These are phyloP conservation scores for Drosophila funebris DNA, from an alignment of 1,140 invertebrate genomes.

Conservation along the genomic window DNA sequence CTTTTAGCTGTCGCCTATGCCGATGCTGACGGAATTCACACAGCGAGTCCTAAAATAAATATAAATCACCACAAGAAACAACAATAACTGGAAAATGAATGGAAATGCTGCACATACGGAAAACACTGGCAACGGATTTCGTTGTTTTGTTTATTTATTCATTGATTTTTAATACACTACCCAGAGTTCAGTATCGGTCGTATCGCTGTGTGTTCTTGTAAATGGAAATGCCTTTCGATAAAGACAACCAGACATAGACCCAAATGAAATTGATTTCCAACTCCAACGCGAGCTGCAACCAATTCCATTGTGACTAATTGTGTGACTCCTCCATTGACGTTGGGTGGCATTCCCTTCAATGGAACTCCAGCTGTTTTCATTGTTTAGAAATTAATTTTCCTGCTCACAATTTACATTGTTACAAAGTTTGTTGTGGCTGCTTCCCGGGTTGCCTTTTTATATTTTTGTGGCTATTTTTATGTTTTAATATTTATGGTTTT, in stretches of 20 bases:
- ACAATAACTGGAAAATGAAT: constrained; percentile 29
- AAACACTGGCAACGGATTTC: constrained; percentile 22
- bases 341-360: constrained; percentile 65
- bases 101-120: constrained; percentile 43
- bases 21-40: constrained; percentile 40
- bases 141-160: constrained; percentile 76
- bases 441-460: background rate
- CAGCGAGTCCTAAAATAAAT: constrained; percentile 42
- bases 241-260: constrained; percentile 25
- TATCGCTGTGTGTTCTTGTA: constrained; percentile 50
- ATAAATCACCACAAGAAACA: constrained; percentile 37
- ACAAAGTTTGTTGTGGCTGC: constrained; percentile 11
- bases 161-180: constrained; percentile 75
- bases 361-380: constrained; percentile 73
- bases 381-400: constrained; percentile 69
- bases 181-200: constrained; percentile 33
- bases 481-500: constrained; percentile 76
- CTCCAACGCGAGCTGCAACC: background rate
- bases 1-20: constrained; percentile 46
- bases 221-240: constrained; percentile 77
- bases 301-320: constrained; percentile 69
- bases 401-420: constrained; percentile 52
- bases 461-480: constrained; percentile 32
- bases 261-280: constrained; percentile 59
- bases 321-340: constrained; percentile 23